Evolutionary conservation across 2,113 vertebrate species (phyloP).

Genomic region (Apodemus sylvaticus): DNA sequence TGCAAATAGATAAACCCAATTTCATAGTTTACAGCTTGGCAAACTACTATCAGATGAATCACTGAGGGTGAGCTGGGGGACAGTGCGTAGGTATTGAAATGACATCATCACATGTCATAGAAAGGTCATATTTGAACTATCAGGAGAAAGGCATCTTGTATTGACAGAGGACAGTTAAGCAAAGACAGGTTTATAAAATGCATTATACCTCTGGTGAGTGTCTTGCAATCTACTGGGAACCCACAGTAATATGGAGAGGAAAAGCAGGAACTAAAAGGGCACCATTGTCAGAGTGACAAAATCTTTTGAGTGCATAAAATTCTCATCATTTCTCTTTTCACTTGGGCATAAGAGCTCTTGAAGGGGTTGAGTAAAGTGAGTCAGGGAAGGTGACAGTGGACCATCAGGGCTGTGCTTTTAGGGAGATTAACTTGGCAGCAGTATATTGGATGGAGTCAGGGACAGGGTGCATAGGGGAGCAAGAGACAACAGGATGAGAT

Average conservation of each 20-base stretch:
- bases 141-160: background rate
- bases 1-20: background rate
- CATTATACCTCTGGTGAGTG: background rate
- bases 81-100: background rate
- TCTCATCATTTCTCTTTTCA: background rate
- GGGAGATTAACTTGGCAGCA: conserved; percentile 51
- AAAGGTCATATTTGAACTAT: background rate
- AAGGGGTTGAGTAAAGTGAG: background rate
- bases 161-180: background rate
- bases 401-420: background rate
- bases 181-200: background rate
- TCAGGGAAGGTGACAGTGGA: background rate
- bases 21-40: conserved; percentile 7
- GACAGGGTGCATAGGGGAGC: background rate
- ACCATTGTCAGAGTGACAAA: background rate
- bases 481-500: background rate
- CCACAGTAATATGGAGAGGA: background rate
- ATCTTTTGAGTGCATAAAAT: background rate
- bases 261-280: background rate
- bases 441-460: background rate
- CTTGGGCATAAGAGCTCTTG: background rate
- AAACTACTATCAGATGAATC: background rate
- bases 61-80: background rate
- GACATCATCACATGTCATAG: background rate
- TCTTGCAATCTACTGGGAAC: background rate